Evolutionary conservation across 2,113 vertebrate species (phyloP), one percentile per base, ranked within the genome.

Genomic region (Alouatta palliata): DNA sequence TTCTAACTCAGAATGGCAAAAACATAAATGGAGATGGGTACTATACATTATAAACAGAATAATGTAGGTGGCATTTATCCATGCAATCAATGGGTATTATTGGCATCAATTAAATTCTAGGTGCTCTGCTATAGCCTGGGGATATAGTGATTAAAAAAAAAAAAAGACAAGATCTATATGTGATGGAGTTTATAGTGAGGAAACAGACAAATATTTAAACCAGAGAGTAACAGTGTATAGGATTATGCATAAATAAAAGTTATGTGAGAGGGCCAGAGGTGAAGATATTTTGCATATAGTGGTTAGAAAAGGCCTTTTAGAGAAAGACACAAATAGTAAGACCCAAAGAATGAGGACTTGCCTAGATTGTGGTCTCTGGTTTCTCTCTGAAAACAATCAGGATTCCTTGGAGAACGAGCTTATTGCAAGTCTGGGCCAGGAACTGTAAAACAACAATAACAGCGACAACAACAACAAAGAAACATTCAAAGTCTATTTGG

Each of bases 371-470:
- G n/a, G 27, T 77, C 35, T 93, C 20, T 89, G 11, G 35, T 96
- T 96, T 96, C 58, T 95, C 16, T 82, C 45, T 82, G 54, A 88
- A 93, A 93, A 30, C 30, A 83, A 43, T 97, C 21, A 79, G 25
- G 32, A 94, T 92, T 87, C 32, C 73, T 92, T 92, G 61, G 45
- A 75, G 86, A 97, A 93, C 30, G 81, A 93, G 58, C 4, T 80
- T 94, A 94, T 52, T 66, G 5, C n/a, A 83, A 23, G 66, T 88
- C 56, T 94, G 4, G 3, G 54, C 68, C 75, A 86, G 40, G 30
- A 96, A 82, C 82, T 96, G 12, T 81, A 93, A 93, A 95, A 94
- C 27, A 92, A 95, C 61, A 32, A 64, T 30, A 64, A 30, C 61
- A 32, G 30, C 61, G 30, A 13, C 27, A 52, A 52, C 52, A 61